A percentile compares a stretch with the other conserved stretches of the same genome.
Evolutionary conservation across 2,888 invertebrate genomes (phyloP).

Genomic region (Morpho achilles): DNA sequence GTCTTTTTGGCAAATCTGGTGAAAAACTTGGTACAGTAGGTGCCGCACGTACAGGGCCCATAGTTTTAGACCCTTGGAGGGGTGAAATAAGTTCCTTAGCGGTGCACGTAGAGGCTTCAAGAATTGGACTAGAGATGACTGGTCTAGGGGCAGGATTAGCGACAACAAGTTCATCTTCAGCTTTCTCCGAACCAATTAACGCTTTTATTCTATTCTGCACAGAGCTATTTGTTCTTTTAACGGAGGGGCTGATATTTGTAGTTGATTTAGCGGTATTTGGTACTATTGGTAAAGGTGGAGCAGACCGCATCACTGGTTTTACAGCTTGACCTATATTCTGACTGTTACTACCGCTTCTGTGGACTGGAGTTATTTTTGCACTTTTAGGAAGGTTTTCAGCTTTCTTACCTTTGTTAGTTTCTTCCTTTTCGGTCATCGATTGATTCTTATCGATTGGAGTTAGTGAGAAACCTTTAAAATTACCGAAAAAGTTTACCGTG

Average conservation of each 20-base stretch:
- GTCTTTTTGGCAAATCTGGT: conserved; percentile 67
- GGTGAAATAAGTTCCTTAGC: conserved; percentile 86
- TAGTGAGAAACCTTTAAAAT: conserved; percentile 91
- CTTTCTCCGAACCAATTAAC: conserved; percentile 60
- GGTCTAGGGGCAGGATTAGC: conserved; percentile 85
- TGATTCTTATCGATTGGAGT: conserved; percentile 73
- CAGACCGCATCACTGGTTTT: conserved; percentile 75
- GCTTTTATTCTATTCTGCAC: conserved; percentile 69
- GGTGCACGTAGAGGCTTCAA: conserved; percentile 89
- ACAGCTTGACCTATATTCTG: conserved; percentile 56
- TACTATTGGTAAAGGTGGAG: conserved; percentile 83
- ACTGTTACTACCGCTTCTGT: conserved; percentile 61
- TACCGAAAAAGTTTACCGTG: conserved; percentile 86
- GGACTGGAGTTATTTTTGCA: conserved; percentile 77
- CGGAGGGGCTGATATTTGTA: conserved; percentile 57
- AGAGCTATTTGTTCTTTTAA: conserved; percentile 62
- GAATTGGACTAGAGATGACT: conserved; percentile 88
- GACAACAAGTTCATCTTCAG: conserved; percentile 55
- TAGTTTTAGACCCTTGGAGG: conserved; percentile 78
- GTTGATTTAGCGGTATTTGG: conserved; percentile 55
- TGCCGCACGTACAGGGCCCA: conserved; percentile 80
- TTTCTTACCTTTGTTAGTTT: conserved; percentile 12
- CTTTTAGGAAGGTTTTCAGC: conserved; percentile 51
- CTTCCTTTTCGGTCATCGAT: conserved; percentile 19
- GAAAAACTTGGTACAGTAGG: conserved; percentile 69